A percentile compares a stretch with the other conserved stretches of the same genome.
These are phyloP conservation scores for Pavo muticus DNA, from an alignment of 2,113 vertebrate genomes.

Conservation along the genomic window DNA sequence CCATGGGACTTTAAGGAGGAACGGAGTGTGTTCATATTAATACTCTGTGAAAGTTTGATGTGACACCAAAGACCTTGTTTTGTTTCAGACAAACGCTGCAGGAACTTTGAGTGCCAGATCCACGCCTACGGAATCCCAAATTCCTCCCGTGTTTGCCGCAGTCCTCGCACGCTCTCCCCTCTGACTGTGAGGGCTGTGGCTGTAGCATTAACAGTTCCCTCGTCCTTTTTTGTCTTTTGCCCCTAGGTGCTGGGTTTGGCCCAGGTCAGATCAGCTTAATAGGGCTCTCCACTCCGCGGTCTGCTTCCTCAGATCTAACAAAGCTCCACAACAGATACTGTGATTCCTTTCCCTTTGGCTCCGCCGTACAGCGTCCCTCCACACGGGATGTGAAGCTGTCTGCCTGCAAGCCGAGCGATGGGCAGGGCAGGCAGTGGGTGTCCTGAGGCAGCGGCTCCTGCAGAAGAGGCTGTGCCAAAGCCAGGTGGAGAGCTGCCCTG, in stretches of 20 bases:
- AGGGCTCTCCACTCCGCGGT: not conserved
- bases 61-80: not conserved
- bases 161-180: not conserved
- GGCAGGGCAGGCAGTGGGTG: not conserved
- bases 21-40: not conserved
- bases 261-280: not conserved
- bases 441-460: not conserved
- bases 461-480: not conserved
- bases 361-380: fast-evolving
- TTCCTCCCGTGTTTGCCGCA: not conserved
- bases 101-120: not conserved
- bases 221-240: fast-evolving
- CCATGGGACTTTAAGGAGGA: not conserved
- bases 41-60: not conserved
- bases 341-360: not conserved
- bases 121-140: not conserved
- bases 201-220: not conserved
- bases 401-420: not conserved
- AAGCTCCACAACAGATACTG: not conserved
- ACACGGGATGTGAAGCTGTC: not conserved
- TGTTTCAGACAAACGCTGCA: not conserved
- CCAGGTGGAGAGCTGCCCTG: not conserved
- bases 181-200: not conserved
- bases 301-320: not conserved
- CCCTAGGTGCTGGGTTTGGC: not conserved